Base-by-base conservation (phyloP, 2,113 vertebrate species). In the Triplophysa rosa region DNA sequence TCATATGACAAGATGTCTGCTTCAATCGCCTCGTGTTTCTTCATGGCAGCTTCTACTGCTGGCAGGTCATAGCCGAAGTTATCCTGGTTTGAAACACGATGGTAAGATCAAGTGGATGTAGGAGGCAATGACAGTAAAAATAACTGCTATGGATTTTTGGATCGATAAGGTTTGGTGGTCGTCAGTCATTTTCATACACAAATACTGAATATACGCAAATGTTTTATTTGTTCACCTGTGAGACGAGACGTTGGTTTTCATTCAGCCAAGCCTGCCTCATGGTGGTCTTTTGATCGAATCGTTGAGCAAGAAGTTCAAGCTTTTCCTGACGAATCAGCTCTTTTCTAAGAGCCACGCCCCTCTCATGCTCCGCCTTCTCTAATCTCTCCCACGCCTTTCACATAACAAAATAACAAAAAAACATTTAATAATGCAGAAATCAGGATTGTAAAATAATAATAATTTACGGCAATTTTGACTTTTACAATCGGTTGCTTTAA, bases 261-360 rank as follows among this genome's bases (percentile, higher is more conserved):
- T 94, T 96, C 29, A 99, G 91, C 97, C 97, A 98, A 0, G 95
- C 94, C 88, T 98, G 96, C 80, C 97, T 94, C 97, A 99, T 98
- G 71, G 89, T 87, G 14, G 93, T 97, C 84, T 98, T 99, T 87
- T 98, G 97, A 89, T 98, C 97, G 2, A 98, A 98, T 19, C 96
- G 93, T 82, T 98, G 97, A n/a, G 96, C 96, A 83, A 97, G 85
- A 3, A 96, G 91, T 83, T 97, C 96, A 62, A 97, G 88, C 88
- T 98, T 98, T 92, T 99, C 97, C 89, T 98, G 97, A 8, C 96
- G 95, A 89, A 97, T 97, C 84, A 99, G 90, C 89, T 99, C 97
- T 0, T 94, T 93, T 59, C 96, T 92, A 3, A 99, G 79, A 1
- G 94, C 90, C 62, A 93, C 95, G 33, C 97, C 97, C 19, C 96